Base-by-base conservation (phyloP, 2,888 invertebrate genomes). In the Agriotes lineatus region DNA sequence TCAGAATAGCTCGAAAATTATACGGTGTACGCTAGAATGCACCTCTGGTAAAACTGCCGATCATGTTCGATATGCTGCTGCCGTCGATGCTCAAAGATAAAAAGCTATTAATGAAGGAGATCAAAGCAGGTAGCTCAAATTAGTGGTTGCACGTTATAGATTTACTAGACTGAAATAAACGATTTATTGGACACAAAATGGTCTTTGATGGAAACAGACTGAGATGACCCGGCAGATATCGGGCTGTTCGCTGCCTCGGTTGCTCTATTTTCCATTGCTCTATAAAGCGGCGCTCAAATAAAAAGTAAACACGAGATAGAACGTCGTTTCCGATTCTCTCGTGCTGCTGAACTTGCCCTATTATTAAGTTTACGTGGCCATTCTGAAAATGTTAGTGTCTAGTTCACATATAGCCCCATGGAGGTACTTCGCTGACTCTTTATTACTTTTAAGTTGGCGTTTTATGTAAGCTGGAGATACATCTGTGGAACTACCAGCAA, bases 361-460 rank as follows among this genome's bases (percentile, higher is more conserved):
- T 57, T 64, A 64, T 64, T 64, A 64, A 64, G 45, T 64, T 64
- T 64, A 35, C 64, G 45, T 37, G 57, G 57, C 30, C 12, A 56
- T 44, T 54, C 37, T 14, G 33, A 44, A 50, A 61, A 10, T 52
- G 30, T 25, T 52, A 20, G 12, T n/a, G 61, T 52, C n/a, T 50
- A 18, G 44, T 54, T 35, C 42, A 19, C n/a, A 19, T 25, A n/a
- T n/a, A n/a, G n/a, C n/a, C n/a, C n/a, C n/a, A n/a, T n/a, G n/a
- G n/a, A n/a, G n/a, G n/a, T n/a, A n/a, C n/a, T n/a, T n/a, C n/a
- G n/a, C n/a, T n/a, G n/a, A n/a, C n/a, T n/a, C n/a, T n/a, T n/a
- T n/a, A n/a, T n/a, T n/a, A n/a, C n/a, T n/a, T n/a, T n/a, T n/a
- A n/a, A n/a, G n/a, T n/a, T n/a, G n/a, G n/a, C n/a, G n/a, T n/a